Conservation (phyloP, 2,113 vertebrate species). For the Myiopsitta monachus region DNA sequence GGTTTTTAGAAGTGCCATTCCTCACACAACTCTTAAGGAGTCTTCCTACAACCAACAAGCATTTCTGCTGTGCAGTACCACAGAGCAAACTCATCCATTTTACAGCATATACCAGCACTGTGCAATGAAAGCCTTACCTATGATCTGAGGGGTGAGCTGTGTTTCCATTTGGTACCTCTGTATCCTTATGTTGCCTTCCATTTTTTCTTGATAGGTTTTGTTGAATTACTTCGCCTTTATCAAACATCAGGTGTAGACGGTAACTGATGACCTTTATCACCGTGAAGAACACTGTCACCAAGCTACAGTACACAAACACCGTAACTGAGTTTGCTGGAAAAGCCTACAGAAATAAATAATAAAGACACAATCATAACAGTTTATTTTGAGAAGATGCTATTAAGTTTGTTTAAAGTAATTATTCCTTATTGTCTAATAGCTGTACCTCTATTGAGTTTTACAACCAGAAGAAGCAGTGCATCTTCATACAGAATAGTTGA, state of each 20-base stretch:
- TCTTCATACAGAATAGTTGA: background rate
- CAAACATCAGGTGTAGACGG: slow-evolving; percentile 93
- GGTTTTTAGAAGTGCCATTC: background rate
- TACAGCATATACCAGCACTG: background rate
- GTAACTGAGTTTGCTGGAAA: slow-evolving; percentile 87
- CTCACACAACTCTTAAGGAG: background rate
- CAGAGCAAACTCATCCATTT: background rate
- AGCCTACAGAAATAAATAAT: slow-evolving; percentile 76
- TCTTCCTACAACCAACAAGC: background rate
- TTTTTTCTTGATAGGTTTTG: slow-evolving; percentile 76
- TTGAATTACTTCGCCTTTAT: slow-evolving; percentile 85
- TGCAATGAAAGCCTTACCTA: slow-evolving; percentile 71
- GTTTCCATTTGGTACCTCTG: slow-evolving; percentile 76
- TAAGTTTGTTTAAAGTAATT: background rate
- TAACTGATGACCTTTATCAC: slow-evolving; percentile 92
- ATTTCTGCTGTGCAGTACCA: background rate
- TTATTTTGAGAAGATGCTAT: background rate
- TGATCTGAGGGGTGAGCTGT: slow-evolving; percentile 62
- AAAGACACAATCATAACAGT: background rate
- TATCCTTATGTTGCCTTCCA: slow-evolving; percentile 74
- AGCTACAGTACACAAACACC: slow-evolving; percentile 89
- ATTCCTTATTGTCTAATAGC: background rate
- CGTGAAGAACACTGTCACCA: slow-evolving; percentile 88
- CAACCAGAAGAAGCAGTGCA: background rate
- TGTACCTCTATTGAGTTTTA: background rate